Conservation (phyloP, 2,797 vertebrate genomes). For the Girardinus metallicus region DNA sequence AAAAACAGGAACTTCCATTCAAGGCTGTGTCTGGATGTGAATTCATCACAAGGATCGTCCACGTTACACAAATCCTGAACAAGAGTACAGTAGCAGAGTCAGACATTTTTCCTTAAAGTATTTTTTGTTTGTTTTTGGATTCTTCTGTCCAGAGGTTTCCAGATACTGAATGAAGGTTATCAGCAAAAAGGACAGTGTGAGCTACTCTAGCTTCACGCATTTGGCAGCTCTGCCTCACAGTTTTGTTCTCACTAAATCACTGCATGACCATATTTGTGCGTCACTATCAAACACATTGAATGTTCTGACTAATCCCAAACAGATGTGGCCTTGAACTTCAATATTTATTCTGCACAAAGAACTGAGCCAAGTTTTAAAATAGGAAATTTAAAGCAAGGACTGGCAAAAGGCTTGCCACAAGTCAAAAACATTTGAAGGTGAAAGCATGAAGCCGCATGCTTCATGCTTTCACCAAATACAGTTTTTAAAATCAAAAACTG, state of each 20-base stretch:
- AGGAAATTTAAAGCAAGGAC: constrained; percentile 15
- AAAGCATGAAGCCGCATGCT: constrained; percentile 17
- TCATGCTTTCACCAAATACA: too few relatives aligned
- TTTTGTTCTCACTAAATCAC: constrained; percentile 10
- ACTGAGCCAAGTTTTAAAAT: neutral
- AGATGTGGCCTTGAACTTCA: constrained; percentile 15
- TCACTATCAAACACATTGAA: constrained; percentile 1
- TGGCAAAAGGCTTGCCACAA: constrained; percentile 14
- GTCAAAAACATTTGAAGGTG: constrained; percentile 17
- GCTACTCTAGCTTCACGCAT: constrained; percentile 1
- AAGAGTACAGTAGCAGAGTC: constrained; percentile 30
- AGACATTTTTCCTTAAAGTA: constrained; percentile 1
- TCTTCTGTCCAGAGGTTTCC: neutral
- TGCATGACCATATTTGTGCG: constrained; percentile 3
- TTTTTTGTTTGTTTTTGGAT: neutral
- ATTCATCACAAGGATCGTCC: constrained; percentile 86
- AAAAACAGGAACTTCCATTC: constrained; percentile 88
- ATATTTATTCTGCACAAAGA: constrained; percentile 3
- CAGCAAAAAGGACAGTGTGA: neutral
- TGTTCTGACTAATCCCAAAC: constrained; percentile 1
- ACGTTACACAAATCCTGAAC: constrained; percentile 85
- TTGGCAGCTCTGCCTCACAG: constrained; percentile 1
- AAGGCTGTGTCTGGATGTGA: constrained; percentile 86
- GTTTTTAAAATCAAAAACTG: too few relatives aligned
- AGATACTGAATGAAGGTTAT: neutral